Conservation (phyloP, 1,140 invertebrate species). For the Oedothorax gibbosus region DNA sequence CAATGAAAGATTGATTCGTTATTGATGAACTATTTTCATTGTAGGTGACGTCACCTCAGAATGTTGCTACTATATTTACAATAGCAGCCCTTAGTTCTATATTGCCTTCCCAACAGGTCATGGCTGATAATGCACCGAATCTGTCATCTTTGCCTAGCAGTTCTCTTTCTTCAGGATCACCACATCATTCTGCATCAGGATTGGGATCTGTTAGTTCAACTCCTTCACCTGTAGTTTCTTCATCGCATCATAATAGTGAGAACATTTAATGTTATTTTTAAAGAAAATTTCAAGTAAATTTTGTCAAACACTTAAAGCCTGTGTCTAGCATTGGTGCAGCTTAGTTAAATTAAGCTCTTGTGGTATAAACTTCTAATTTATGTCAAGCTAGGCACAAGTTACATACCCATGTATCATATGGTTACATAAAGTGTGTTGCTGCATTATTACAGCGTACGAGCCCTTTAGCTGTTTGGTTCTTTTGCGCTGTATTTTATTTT, state of each 20-base stretch:
- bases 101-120: conserved; percentile 52
- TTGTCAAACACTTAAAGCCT: neutral
- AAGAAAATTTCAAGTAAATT: neutral
- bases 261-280: neutral
- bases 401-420: too few species aligned
- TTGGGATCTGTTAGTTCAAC: conserved; percentile 55
- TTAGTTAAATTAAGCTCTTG: too few species aligned
- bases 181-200: conserved; percentile 38
- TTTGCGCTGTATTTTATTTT: too few species aligned
- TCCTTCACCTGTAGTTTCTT: conserved; percentile 54
- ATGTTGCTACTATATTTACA: conserved; percentile 67
- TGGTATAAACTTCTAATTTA: too few species aligned
- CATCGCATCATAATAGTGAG: conserved; percentile 56
- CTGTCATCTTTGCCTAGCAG: conserved; percentile 38
- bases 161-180: conserved; percentile 41
- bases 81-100: conserved; percentile 66
- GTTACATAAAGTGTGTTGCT: too few species aligned
- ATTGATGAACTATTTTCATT: conserved; percentile 33
- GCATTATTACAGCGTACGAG: too few species aligned
- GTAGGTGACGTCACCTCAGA: conserved; percentile 66
- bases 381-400: too few species aligned
- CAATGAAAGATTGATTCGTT: too few species aligned
- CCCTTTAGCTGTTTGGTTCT: too few species aligned
- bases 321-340: too few species aligned
- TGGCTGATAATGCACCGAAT: conserved; percentile 31